Evolutionary conservation across 2,888 invertebrate species (phyloP), one percentile per base, ranked within the genome.

Genomic region (Koerneria pararmatus): DNA sequence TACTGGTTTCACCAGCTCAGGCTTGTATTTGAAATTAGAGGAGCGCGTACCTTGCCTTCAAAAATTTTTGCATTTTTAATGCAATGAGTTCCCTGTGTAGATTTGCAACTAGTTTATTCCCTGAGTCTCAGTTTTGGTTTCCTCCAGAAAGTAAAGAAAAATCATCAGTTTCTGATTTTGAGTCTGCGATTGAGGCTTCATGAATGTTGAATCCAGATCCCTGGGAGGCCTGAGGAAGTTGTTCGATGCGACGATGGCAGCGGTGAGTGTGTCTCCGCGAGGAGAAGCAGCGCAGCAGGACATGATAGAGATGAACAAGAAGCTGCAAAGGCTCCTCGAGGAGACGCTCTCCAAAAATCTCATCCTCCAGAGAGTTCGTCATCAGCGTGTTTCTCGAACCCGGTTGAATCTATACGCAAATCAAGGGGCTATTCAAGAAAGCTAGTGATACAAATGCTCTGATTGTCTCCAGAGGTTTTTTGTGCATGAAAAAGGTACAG

Each of bases 331-430:
- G 59, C 71, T 76, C 68, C 63, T 76, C n/a, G 76, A 76, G 51
- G 76, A 76, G 41, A 76, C 76, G 6, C 70, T 76, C 19, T 73
- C 73, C n/a, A 76, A 76, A 27, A 76, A 76, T 65, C 71, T 76
- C 19, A 64, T 72, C 31, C 69, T 76, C 0, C 76, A 76, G 41
- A 72, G 73, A 60, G 74, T 74, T 41, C 31, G 46, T 35, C 19
- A 19, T 27, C 37, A n/a, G 3, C 6, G 8, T 15, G 8, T 41
- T 22, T 1, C n/a, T 35, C 1, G 4, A 6, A 6, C 22, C n/a
- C 11, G 11, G n/a, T 41, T 41, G 11, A 41, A n/a, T n/a, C n/a
- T n/a, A n/a, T n/a, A n/a, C n/a, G n/a, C n/a, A n/a, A n/a, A n/a
- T n/a, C n/a, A n/a, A n/a, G n/a, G n/a, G n/a, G n/a, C n/a, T n/a